These are phyloP conservation scores for Chymomyza fuscimana DNA, from an alignment of 2,888 invertebrate genomes.

Conservation along the genomic window DNA sequence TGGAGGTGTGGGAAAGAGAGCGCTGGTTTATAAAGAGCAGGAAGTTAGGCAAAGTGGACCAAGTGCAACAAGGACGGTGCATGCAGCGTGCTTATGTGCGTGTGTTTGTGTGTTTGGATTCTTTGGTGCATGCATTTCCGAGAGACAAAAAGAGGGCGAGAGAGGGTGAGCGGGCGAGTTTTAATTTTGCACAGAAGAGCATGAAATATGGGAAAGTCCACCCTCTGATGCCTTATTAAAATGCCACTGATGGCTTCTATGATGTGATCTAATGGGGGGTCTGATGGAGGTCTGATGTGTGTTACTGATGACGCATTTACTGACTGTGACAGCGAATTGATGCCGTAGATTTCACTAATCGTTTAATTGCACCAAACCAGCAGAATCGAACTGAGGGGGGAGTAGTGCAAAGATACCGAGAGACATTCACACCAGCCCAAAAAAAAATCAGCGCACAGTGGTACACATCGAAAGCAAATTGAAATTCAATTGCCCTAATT, in stretches of 20 bases:
- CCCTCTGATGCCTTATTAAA: slow-evolving; percentile 59
- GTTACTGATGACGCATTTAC: slow-evolving; percentile 64
- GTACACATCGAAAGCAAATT: too few relatives aligned
- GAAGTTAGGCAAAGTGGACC: background rate
- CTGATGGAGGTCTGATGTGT: slow-evolving; percentile 3
- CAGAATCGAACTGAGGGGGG: background rate
- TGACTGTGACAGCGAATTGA: slow-evolving; percentile 60
- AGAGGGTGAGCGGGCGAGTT: background rate
- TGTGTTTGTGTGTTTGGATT: background rate
- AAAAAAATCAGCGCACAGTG: too few relatives aligned
- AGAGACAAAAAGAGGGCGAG: background rate
- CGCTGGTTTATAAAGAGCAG: background rate
- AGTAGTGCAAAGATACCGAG: too few relatives aligned
- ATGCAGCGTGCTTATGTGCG: background rate
- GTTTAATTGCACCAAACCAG: slow-evolving; percentile 51
- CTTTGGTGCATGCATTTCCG: background rate
- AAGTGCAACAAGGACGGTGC: background rate
- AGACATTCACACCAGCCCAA: background rate
- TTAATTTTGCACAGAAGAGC: slow-evolving; percentile 15
- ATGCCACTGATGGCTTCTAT: slow-evolving; percentile 34
- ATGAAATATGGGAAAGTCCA: slow-evolving; percentile 70
- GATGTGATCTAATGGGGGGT: background rate
- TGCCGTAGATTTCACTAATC: slow-evolving; percentile 69
- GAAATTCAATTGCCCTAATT: too few relatives aligned
- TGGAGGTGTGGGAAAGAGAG: background rate